These are phyloP conservation scores for Drosophila takahashii DNA, from an alignment of 1,140 invertebrate genomes.

Conservation along the genomic window DNA sequence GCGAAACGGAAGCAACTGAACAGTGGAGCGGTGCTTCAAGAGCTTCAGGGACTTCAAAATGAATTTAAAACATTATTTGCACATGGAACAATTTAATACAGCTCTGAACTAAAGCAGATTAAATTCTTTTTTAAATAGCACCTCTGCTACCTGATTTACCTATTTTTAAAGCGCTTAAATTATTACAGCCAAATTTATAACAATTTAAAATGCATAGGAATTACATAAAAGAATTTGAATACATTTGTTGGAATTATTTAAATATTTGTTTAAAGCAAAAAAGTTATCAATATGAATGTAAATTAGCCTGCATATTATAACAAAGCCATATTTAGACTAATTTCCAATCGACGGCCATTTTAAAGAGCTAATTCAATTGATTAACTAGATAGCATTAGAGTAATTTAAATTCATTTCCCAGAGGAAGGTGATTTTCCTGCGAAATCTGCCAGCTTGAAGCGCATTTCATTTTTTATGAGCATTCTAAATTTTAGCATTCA, in stretches of 20 bases:
- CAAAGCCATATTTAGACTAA: not conserved
- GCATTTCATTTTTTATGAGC: slow-evolving; percentile 39
- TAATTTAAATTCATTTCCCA: slow-evolving; percentile 1
- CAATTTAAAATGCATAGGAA: not conserved
- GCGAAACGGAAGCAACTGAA: slow-evolving; percentile 3
- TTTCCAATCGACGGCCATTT: not conserved
- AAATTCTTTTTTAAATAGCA: not conserved
- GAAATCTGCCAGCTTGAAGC: slow-evolving; percentile 3
- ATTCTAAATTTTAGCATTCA: slow-evolving; percentile 24
- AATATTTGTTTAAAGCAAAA: not conserved
- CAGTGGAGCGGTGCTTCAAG: slow-evolving; percentile 14
- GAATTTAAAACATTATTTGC: not conserved
- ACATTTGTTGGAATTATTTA: not conserved
- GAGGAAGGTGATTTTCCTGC: not conserved
- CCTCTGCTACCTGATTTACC: no score
- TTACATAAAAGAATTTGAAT: not conserved
- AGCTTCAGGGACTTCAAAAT: not conserved
- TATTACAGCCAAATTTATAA: not conserved
- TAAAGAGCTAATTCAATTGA: slow-evolving; percentile 3
- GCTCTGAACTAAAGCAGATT: not conserved
- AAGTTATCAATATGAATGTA: not conserved
- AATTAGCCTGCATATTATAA: not conserved
- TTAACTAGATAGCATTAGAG: not conserved
- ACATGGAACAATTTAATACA: not conserved
- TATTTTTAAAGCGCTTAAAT: not conserved